A percentile compares a stretch with the other conserved stretches of the same genome.
Conservation (phyloP, 2,113 vertebrate genomes). For the Phyllopteryx taeniolatus region DNA sequence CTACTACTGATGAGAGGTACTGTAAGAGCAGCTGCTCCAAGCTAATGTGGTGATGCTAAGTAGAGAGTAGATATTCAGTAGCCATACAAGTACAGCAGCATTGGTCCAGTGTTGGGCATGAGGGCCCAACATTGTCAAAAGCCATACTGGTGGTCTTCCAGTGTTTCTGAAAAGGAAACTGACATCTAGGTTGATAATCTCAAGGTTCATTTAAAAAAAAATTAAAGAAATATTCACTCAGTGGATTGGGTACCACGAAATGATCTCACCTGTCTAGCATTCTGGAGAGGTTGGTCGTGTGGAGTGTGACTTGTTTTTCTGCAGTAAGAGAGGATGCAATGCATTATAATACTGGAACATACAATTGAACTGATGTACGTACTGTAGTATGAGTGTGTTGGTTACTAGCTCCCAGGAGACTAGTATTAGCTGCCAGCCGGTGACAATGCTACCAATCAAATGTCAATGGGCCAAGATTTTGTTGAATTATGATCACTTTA, state of each 20-base stretch:
- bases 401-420: not conserved
- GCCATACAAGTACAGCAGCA: constrained; percentile 62
- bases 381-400: not conserved
- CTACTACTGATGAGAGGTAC: constrained; percentile 9
- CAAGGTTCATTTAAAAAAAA: not conserved
- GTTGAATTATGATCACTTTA: no score
- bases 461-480: no score
- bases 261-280: constrained; percentile 57
- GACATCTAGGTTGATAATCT: not conserved
- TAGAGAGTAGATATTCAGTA: constrained; percentile 38
- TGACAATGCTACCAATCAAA: no score
- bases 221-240: not conserved
- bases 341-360: not conserved
- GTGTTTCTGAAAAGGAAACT: constrained; percentile 31
- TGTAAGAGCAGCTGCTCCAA: constrained; percentile 16
- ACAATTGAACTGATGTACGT: not conserved
- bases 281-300: constrained; percentile 54
- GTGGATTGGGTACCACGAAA: not conserved
- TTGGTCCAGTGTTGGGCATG: constrained; percentile 71
- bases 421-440: no score
- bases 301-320: constrained; percentile 75
- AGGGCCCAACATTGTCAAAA: constrained; percentile 32
- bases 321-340: constrained; percentile 17
- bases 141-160: constrained; percentile 34
- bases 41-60: constrained; percentile 24